Base-by-base conservation (phyloP, 2,888 invertebrate species). In the Macropis europaea region DNA sequence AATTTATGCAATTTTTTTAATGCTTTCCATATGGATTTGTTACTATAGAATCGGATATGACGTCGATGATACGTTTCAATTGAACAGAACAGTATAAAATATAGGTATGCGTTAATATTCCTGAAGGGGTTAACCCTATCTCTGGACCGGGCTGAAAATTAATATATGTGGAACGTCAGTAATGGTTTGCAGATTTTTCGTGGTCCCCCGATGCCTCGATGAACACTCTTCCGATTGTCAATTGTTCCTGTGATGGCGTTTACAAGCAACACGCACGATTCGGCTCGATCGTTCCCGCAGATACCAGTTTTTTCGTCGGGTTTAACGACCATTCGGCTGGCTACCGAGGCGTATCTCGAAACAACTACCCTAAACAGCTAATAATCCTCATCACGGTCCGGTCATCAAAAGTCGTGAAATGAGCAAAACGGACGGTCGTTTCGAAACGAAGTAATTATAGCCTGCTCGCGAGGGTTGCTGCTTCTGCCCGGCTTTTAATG, bases 391-490 rank as follows among this genome's bases (percentile, higher is more conserved):
- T 57, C 61, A 6, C 26, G 26, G 47, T 32, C 42, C 36, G 47
- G 47, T 47, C 73, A 73, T 73, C 54, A 22, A 45, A n/a, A 53
- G 30, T 22, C 15, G 47, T 19, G 24, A 32, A 50, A 38, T 42
- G 24, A 64, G 60, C 40, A 60, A 61, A 70, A 53, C 67, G 26
- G 52, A 42, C 15, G 57, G 43, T 67, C 75, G 60, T 71, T n/a
- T 68, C 63, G 52, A 59, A 62, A 76, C 61, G 67, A 79, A 69
- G 70, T 75, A 79, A 79, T 79, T 79, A 79, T 54, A 77, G 68
- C 43, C 24, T 47, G 28, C 36, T 17, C 24, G 34, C 24, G 6
- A 26, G 24, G n/a, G 6, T 40, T 32, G 30, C 48, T 11, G 17
- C 26, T 52, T 48, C 42, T 34, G 9, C 34, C 40, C 17, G 1